These are phyloP conservation scores for Ctenoplectra terminalis DNA, from an alignment of 1,140 invertebrate species.

Conservation along the genomic window DNA sequence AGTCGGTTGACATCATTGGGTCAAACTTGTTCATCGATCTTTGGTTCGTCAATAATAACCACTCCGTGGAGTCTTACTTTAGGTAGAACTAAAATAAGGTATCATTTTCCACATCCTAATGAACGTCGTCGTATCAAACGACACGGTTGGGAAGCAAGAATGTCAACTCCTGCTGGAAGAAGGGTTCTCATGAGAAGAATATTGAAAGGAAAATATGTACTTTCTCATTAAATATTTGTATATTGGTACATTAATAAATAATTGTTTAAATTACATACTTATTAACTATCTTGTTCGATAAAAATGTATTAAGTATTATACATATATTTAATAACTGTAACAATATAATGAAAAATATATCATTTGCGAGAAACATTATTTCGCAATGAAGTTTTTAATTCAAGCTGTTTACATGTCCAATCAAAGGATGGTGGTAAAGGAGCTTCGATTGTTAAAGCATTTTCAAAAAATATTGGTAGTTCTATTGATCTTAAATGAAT, in stretches of 20 bases:
- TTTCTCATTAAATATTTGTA: conserved; percentile 85
- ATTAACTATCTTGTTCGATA: not conserved
- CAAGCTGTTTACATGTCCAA: conserved; percentile 76
- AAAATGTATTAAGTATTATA: not conserved
- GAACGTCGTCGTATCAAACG: conserved; percentile 87
- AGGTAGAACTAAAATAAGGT: conserved; percentile 83
- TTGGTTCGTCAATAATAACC: not conserved
- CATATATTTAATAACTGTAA: not conserved
- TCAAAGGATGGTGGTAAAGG: conserved; percentile 75
- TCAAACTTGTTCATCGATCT: conserved; percentile 2
- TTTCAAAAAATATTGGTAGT: conserved; percentile 61
- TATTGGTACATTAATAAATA: conserved; percentile 6
- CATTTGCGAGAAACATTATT: not conserved
- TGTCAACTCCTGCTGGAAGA: conserved; percentile 87
- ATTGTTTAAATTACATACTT: conserved; percentile 2
- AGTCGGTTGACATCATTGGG: not conserved
- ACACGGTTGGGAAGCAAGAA: conserved; percentile 87
- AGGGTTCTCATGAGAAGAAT: conserved; percentile 89
- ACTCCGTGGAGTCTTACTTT: conserved; percentile 66
- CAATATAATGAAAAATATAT: no score
- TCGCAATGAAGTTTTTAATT: conserved; percentile 55
- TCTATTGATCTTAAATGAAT: conserved; percentile 73
- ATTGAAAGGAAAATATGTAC: conserved; percentile 87
- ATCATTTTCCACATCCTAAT: conserved; percentile 88
- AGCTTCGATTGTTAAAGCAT: conserved; percentile 73